Conservation (phyloP, 2,888 invertebrate species). For the Hololepta plana region DNA sequence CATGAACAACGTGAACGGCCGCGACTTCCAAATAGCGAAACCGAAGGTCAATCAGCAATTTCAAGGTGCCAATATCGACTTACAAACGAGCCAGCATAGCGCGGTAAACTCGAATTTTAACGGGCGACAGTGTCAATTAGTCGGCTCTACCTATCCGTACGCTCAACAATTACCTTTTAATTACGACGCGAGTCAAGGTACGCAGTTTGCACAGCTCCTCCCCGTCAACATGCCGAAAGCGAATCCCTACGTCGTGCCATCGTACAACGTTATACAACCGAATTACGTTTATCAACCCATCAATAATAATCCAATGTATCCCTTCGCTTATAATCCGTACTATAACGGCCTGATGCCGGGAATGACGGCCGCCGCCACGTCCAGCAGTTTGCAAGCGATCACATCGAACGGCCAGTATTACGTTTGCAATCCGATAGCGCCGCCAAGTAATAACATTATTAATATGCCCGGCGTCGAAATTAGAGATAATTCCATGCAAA, state of each 20-base stretch:
- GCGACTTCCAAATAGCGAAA: background rate
- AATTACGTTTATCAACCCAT: too few relatives aligned
- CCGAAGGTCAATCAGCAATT: too few relatives aligned
- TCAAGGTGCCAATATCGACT: conserved; percentile 7
- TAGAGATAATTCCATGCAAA: conserved; percentile 12
- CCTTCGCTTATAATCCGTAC: conserved; percentile 3
- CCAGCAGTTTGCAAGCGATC: conserved; percentile 8
- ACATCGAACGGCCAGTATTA: conserved; percentile 21
- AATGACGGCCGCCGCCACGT: background rate
- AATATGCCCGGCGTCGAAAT: conserved; percentile 21
- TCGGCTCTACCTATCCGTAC: conserved; percentile 14
- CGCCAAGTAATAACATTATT: conserved; percentile 13
- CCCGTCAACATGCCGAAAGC: conserved; percentile 7
- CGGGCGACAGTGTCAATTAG: conserved; percentile 6
- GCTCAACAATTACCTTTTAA: conserved; percentile 11
- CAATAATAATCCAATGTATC: conserved; percentile 3
- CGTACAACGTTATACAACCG: too few relatives aligned
- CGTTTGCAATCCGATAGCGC: conserved; percentile 21
- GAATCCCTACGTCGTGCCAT: conserved; percentile 10
- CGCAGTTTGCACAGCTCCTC: conserved; percentile 10
- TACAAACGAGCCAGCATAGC: conserved; percentile 16
- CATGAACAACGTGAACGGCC: background rate
- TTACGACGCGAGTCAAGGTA: conserved; percentile 9
- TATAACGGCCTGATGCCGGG: conserved; percentile 7
- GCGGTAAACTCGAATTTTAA: conserved; percentile 16